Evolutionary conservation across 2,888 invertebrate species (phyloP).

Genomic region (Muschampia plurimacula): DNA sequence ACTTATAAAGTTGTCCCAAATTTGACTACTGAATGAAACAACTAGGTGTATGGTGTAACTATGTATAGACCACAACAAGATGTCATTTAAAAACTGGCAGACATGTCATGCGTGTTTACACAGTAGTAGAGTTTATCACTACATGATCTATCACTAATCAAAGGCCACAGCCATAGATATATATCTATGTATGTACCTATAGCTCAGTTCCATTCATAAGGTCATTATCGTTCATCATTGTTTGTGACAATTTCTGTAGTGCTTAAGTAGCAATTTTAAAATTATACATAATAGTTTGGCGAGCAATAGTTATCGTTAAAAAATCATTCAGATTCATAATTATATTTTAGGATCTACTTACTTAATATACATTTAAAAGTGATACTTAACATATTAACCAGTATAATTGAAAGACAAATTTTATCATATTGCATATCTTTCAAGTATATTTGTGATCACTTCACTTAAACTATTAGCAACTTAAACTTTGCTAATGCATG

Average conservation of each 20-base stretch:
- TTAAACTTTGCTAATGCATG: background rate
- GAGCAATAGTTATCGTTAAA: background rate
- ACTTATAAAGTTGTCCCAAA: too few species aligned
- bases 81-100: too few species aligned
- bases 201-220: too few species aligned
- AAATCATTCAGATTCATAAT: background rate
- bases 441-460: background rate
- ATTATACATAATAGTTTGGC: background rate
- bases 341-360: background rate
- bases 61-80: too few species aligned
- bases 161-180: too few species aligned
- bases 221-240: background rate
- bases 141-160: too few species aligned
- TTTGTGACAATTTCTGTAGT: background rate
- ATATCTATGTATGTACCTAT: too few species aligned
- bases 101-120: too few species aligned
- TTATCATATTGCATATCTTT: conserved; percentile 8
- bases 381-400: background rate
- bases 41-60: too few species aligned
- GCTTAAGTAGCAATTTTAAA: background rate
- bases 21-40: too few species aligned
- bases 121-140: too few species aligned
- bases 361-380: background rate
- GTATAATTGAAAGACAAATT: background rate
- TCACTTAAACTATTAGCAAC: background rate